These are phyloP conservation scores for Carduelis carduelis DNA, from an alignment of 2,797 vertebrate species.

Conservation along the genomic window DNA sequence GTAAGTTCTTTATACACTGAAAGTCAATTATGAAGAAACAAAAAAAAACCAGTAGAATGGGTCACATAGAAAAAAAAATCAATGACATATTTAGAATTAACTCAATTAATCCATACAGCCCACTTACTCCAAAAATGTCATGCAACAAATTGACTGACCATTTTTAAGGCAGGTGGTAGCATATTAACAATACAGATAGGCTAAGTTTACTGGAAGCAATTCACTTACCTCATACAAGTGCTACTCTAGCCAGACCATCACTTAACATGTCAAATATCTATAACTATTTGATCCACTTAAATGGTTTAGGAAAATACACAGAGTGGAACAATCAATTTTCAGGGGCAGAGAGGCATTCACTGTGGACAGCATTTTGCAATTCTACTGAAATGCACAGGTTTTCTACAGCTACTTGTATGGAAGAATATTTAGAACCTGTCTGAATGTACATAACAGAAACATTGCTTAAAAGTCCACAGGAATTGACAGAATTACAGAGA, in stretches of 20 bases:
- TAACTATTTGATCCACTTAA: conserved; percentile 29
- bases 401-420: not conserved
- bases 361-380: not conserved
- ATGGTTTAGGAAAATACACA: not conserved
- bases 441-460: not conserved
- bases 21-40: not conserved
- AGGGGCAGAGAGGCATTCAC: not conserved
- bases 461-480: not conserved
- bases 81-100: conserved; percentile 19
- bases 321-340: conserved; percentile 32
- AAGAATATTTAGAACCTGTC: not conserved
- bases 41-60: not conserved
- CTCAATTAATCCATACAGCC: conserved; percentile 48
- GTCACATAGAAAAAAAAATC: conserved; percentile 6
- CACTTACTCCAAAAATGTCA: conserved; percentile 31
- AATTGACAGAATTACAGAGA: not conserved
- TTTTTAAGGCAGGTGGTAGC: conserved; percentile 28
- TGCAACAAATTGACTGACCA: conserved; percentile 29
- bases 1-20: not conserved
- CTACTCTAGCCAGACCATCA: conserved; percentile 24
- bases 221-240: conserved; percentile 44
- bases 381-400: not conserved
- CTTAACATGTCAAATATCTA: conserved; percentile 35
- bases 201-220: conserved; percentile 68
- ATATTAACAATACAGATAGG: conserved; percentile 21